phyloP scores from a whole-genome alignment of 2,113 vertebrate genomes.

The Promerops cafer region DNA sequence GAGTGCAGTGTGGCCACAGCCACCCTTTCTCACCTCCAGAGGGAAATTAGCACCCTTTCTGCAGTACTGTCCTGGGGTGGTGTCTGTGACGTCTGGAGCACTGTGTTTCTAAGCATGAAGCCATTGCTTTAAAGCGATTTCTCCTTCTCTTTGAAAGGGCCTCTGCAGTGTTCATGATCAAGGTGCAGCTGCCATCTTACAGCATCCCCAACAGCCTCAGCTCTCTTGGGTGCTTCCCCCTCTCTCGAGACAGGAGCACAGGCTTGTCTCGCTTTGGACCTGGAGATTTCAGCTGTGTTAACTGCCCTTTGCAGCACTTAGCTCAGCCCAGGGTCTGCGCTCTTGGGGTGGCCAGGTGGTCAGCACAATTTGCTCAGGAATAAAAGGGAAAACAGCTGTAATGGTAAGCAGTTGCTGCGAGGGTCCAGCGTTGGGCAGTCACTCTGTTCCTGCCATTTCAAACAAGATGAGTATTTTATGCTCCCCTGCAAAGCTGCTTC shows the following conservation, averaged over 20 bases:
- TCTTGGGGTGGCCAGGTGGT: neutral
- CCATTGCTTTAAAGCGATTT: neutral
- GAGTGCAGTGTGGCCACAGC: neutral
- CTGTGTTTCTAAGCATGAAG: neutral
- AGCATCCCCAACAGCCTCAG: rapidly evolving
- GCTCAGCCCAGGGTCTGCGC: neutral
- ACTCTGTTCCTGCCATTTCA: neutral
- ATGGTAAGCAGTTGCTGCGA: neutral
- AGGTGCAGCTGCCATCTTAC: neutral
- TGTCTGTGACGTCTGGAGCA: neutral
- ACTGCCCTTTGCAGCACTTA: neutral
- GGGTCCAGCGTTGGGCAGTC: neutral
- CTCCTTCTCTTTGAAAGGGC: neutral
- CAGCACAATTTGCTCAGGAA: neutral
- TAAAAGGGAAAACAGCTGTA: neutral
- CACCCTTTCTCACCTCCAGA: neutral
- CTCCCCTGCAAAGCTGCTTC: neutral
- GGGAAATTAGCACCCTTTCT: neutral
- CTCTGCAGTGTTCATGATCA: no score
- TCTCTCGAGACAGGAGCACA: rapidly evolving
- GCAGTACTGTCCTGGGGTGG: no score
- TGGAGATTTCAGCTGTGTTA: neutral
- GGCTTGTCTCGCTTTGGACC: neutral
- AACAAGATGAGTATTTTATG: neutral
- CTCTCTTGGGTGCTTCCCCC: neutral